Base-by-base conservation (phyloP, 2,888 invertebrate genomes). In the Sesamia inferens region DNA sequence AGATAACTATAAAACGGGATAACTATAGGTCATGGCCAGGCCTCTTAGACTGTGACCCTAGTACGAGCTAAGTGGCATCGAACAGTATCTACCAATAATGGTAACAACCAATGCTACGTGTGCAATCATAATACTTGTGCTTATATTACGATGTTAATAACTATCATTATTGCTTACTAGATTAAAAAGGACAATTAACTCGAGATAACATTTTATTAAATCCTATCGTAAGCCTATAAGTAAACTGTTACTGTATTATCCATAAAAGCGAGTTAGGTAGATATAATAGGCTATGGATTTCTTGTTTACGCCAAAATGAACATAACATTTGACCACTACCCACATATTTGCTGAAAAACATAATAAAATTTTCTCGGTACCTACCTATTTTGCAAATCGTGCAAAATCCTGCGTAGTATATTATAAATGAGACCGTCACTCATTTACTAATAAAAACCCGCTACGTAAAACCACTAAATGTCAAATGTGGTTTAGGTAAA, bases 401-500 rank as follows among this genome's bases (percentile, higher is more conserved):
- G 55, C 13, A 57, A 71, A 51, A 44, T 77, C 64, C 31, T 61
- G 64, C 31, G 31, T 31, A 31, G 13, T 22, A 44, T 13, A 22
- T 14, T 70, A 54, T 65, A 22, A 65, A 59, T 75, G 31, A 68
- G 11, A 44, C 10, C 19, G 42, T 51, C 19, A 58, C 31, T 55
- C 22, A n/a, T 66, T 65, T 66, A 19, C 8, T 39, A 48, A n/a
- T 61, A 67, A 63, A 80, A 79, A 47, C 68, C 47, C 16, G 42
- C 42, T 48, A n/a, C 16, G 47, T 69, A 47, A 62, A 76, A 66
- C 65, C 69, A 31, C 65, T 19, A 22, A 54, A 67, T 70, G 22
- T 31, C 42, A 24, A 55, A 55, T 64, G 67, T 57, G 64, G 67
- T 70, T 81, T 61, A 76, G 66, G 71, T 57, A 64, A 66, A 66